Evolutionary conservation across 2,888 invertebrate genomes (phyloP).

Genomic region (Tipula unca): DNA sequence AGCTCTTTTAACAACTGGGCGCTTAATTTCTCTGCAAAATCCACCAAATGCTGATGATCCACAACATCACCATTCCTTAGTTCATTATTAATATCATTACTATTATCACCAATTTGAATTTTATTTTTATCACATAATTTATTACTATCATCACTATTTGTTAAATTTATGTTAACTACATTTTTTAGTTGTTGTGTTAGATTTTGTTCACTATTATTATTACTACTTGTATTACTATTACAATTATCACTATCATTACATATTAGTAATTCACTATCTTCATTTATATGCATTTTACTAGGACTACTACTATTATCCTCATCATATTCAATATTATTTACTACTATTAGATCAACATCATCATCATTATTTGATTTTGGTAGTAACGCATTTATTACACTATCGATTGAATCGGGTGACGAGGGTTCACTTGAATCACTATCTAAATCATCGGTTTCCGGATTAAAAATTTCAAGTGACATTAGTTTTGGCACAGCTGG

Average conservation of each 20-base stretch:
- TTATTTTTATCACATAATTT: background rate
- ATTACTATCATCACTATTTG: slow-evolving; percentile 2
- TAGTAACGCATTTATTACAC: slow-evolving; percentile 64
- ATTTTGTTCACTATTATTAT: slow-evolving; percentile 22
- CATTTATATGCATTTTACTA: slow-evolving; percentile 4
- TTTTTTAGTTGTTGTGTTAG: slow-evolving; percentile 15
- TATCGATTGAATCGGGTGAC: slow-evolving; percentile 79
- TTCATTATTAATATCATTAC: slow-evolving; percentile 45
- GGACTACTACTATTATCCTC: slow-evolving; percentile 20
- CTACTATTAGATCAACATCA: slow-evolving; percentile 18
- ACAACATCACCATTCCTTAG: slow-evolving; percentile 51
- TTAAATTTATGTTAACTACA: slow-evolving; percentile 18
- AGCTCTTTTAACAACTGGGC: slow-evolving; percentile 72
- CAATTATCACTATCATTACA: slow-evolving; percentile 3
- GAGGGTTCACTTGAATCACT: slow-evolving; percentile 78
- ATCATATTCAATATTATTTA: slow-evolving; percentile 18
- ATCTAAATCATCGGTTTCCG: slow-evolving; percentile 83
- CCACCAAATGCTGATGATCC: slow-evolving; percentile 60
- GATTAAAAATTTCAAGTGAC: slow-evolving; percentile 78
- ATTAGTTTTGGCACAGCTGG: slow-evolving; percentile 64
- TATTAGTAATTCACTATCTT: background rate
- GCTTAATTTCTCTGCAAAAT: slow-evolving; percentile 74
- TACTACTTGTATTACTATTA: slow-evolving; percentile 15
- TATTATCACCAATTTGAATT: slow-evolving; percentile 26
- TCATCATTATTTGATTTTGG: slow-evolving; percentile 23